Evolutionary conservation across 1,140 invertebrate genomes (phyloP).

Genomic region (Ooceraea biroi): DNA sequence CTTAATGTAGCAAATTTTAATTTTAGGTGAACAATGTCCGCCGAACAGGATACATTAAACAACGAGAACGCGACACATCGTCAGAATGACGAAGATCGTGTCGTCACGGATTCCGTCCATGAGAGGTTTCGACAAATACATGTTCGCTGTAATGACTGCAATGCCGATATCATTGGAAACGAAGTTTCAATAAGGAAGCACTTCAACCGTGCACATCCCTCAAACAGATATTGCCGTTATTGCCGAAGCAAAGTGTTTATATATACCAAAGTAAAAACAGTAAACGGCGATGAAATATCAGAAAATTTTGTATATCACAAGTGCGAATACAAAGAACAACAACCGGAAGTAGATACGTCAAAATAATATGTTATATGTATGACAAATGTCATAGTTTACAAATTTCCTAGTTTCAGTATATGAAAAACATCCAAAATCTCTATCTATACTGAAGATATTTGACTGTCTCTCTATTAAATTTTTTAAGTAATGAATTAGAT

Average conservation of each 20-base stretch:
- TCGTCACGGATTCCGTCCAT: conserved; percentile 82
- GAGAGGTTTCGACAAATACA: conserved; percentile 75
- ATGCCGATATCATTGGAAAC: conserved; percentile 71
- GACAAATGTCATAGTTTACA: too few species aligned
- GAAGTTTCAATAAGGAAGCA: conserved; percentile 78
- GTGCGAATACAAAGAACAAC: conserved; percentile 66
- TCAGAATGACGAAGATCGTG: conserved; percentile 45
- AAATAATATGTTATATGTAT: neutral
- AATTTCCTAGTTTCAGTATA: too few species aligned
- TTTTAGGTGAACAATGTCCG: conserved; percentile 69
- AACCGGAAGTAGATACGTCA: neutral
- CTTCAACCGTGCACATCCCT: conserved; percentile 78
- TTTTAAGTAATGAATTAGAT: neutral
- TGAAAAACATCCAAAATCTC: neutral
- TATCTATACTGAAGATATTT: neutral
- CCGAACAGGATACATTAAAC: conserved; percentile 5
- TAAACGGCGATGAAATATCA: conserved; percentile 41
- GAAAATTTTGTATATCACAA: conserved; percentile 77
- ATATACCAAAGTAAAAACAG: conserved; percentile 72
- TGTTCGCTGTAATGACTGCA: conserved; percentile 79
- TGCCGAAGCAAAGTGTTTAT: conserved; percentile 81
- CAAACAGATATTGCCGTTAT: conserved; percentile 75
- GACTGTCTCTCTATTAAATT: conserved; percentile 28
- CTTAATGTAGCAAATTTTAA: neutral
- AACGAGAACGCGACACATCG: neutral